phyloP scores from a whole-genome alignment of 2,797 vertebrate species.

The Bradypodion ventrale region DNA sequence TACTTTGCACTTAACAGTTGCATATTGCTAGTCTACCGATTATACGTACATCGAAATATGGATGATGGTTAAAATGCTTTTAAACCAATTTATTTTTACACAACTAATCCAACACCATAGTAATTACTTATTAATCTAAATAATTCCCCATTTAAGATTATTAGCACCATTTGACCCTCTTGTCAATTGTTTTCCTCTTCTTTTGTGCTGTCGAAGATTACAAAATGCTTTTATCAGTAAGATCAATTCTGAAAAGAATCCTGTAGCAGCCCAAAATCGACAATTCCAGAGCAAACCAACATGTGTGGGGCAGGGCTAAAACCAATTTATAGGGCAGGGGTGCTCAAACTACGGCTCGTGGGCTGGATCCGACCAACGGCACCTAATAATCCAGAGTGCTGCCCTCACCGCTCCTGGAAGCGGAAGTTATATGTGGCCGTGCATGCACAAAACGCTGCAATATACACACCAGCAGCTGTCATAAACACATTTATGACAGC shows the following conservation, averaged over 20 bases:
- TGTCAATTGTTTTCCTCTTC: not conserved
- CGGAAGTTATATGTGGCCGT: too few species aligned
- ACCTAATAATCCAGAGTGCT: too few species aligned
- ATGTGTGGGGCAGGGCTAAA: not conserved
- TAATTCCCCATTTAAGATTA: not conserved
- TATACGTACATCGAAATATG: slow-evolving; percentile 19
- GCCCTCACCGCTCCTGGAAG: too few species aligned
- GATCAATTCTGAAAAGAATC: not conserved
- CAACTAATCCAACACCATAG: not conserved
- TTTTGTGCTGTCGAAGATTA: slow-evolving; percentile 5
- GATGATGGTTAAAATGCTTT: slow-evolving; percentile 20
- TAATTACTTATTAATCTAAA: not conserved
- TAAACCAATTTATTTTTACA: not conserved
- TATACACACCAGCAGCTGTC: too few species aligned
- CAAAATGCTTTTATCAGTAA: not conserved
- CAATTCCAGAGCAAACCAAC: too few species aligned
- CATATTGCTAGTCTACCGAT: not conserved
- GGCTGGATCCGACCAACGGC: too few species aligned
- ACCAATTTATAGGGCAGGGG: too few species aligned
- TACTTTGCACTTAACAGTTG: slow-evolving; percentile 18
- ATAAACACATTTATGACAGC: too few species aligned
- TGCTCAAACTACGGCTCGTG: too few species aligned
- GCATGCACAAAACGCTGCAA: too few species aligned
- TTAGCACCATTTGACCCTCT: not conserved
- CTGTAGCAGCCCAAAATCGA: not conserved